These are phyloP conservation scores for Gnatocerus cornutus DNA, from an alignment of 2,888 invertebrate species.

Conservation along the genomic window DNA sequence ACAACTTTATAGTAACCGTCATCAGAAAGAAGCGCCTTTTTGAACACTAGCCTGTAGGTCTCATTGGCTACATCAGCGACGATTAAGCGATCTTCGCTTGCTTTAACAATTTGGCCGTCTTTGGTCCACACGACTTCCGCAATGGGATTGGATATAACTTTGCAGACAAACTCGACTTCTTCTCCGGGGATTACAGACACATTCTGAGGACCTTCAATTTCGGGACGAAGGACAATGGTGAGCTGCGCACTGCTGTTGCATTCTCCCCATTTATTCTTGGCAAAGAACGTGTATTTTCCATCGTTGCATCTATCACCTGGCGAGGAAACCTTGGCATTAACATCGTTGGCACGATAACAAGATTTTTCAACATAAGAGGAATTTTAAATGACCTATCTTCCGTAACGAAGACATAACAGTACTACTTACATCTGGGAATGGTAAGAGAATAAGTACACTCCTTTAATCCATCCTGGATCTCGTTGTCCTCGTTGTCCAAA, in stretches of 20 bases:
- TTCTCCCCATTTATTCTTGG: constrained; percentile 87
- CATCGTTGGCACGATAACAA: constrained; percentile 4
- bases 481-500: constrained; percentile 77
- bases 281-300: constrained; percentile 86
- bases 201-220: constrained; percentile 84
- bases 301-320: constrained; percentile 83
- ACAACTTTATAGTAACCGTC: constrained; percentile 85
- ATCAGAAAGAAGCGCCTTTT: constrained; percentile 81
- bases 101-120: constrained; percentile 77
- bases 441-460: constrained; percentile 87
- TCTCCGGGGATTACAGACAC: constrained; percentile 84
- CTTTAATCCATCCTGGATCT: constrained; percentile 83
- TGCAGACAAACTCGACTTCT: constrained; percentile 78
- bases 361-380: no score
- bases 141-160: constrained; percentile 91
- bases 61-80: constrained; percentile 77
- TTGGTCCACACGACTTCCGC: constrained; percentile 91
- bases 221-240: constrained; percentile 86
- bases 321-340: background rate
- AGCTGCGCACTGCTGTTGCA: constrained; percentile 82
- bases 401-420: background rate
- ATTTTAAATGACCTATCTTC: background rate
- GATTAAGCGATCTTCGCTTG: constrained; percentile 75
- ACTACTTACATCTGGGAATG: constrained; percentile 78
- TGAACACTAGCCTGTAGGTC: constrained; percentile 81